Base-by-base conservation (phyloP, 2,888 invertebrate genomes). In the Tipula unca region DNA sequence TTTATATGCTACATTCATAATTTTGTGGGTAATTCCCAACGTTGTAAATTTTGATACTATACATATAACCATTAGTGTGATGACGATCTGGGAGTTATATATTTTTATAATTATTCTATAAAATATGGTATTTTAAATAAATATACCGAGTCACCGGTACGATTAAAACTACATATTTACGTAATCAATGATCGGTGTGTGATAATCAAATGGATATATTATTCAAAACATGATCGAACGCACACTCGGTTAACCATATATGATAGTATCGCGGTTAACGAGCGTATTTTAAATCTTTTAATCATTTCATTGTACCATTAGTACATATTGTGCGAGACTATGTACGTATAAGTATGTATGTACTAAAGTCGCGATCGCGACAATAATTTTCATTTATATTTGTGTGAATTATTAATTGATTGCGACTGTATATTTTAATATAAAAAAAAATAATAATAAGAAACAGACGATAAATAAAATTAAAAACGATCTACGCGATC, bases 401-500 rank as follows among this genome's bases (percentile, higher is more conserved):
- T 82, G 29, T 82, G 29, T 29, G 29, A 32, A 35, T 32, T n/a
- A 32, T 8, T 8, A 32, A 17, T 32, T n/a, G 8, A 29, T 29
- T 29, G 82, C 83, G 83, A 32, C 83, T 83, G n/a, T 5, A 83
- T 82, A n/a, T n/a, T n/a, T 82, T 29, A 6, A 83, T 32, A 83
- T n/a, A 32, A 32, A 83, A 13, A 29, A 82, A 82, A 25, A 82
- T 6, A 83, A 29, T 32, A 83, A 29, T 32, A 83, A 83, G n/a
- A 83, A 29, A 25, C 69, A 69, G 25, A 69, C 69, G 25, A 69
- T 69, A 69, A 69, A 69, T 69, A 69, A 69, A 69, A 13, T 69
- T 69, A 25, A 69, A 69, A 32, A 83, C 83, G 83, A 83, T 83
- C 83, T 83, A 69, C 8, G 17, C 83, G 83, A 83, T 83, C 83